Conservation (phyloP, 2,888 invertebrate species). For the Polydrusus cervinus region DNA sequence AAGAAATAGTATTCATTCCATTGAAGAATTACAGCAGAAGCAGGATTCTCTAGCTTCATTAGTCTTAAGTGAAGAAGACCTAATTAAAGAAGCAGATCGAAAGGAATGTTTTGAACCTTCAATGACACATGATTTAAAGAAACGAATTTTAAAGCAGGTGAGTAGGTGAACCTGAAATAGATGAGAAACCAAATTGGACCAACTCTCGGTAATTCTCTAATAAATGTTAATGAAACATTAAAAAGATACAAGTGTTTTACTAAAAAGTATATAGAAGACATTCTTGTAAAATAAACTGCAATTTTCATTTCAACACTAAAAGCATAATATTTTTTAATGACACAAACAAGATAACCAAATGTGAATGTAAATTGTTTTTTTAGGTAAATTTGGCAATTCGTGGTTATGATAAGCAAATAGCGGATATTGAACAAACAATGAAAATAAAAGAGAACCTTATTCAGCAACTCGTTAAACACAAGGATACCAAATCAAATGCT, state of each 20-base stretch:
- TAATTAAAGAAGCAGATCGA: constrained; percentile 56
- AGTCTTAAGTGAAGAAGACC: constrained; percentile 60
- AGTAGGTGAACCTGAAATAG: background rate
- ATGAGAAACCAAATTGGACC: too few relatives aligned
- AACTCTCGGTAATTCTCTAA: too few relatives aligned
- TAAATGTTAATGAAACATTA: too few relatives aligned
- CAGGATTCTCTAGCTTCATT: constrained; percentile 58
- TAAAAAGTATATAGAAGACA: too few relatives aligned
- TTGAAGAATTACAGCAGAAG: constrained; percentile 63
- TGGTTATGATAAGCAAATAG: constrained; percentile 74
- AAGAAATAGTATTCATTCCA: constrained; percentile 69
- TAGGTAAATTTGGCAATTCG: constrained; percentile 62
- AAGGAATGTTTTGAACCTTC: constrained; percentile 53
- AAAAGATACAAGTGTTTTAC: too few relatives aligned
- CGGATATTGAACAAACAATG: constrained; percentile 80
- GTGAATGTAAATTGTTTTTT: constrained; percentile 16
- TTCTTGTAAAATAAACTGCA: too few relatives aligned
- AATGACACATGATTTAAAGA: constrained; percentile 63
- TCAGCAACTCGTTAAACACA: constrained; percentile 78
- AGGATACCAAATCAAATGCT: constrained; percentile 74
- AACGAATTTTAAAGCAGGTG: constrained; percentile 65
- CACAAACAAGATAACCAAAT: background rate
- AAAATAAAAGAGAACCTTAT: constrained; percentile 82
- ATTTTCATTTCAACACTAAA: too few relatives aligned
- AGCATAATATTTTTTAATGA: too few relatives aligned